Evolutionary conservation across 2,888 invertebrate genomes (phyloP).

Genomic region (Odontocolon sp.): DNA sequence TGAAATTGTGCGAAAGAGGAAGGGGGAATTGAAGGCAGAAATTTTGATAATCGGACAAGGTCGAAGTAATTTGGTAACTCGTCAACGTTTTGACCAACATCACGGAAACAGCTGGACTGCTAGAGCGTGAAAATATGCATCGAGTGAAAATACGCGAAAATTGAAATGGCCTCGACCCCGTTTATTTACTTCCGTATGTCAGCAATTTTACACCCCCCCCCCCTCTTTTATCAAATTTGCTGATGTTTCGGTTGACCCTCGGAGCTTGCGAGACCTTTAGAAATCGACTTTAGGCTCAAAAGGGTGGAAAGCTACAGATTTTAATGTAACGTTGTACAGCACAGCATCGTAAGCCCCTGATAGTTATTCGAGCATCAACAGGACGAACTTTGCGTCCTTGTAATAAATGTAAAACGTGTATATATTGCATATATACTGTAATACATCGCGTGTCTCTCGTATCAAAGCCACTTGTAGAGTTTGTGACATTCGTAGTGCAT

Average conservation of each 20-base stretch:
- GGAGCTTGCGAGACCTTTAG: slow-evolving; percentile 7
- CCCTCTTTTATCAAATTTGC: background rate
- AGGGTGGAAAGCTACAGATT: slow-evolving; percentile 55
- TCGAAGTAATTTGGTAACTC: slow-evolving; percentile 46
- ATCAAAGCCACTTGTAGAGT: background rate
- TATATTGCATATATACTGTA: background rate
- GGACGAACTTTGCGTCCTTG: background rate
- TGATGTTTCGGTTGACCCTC: background rate
- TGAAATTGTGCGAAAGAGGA: too few relatives aligned
- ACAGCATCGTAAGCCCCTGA: slow-evolving; percentile 24
- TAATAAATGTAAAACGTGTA: background rate
- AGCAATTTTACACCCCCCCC: background rate
- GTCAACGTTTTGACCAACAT: background rate
- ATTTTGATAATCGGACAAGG: slow-evolving; percentile 39
- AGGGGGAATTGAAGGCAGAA: background rate
- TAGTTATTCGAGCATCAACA: background rate
- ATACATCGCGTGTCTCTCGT: background rate
- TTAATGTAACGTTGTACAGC: slow-evolving; percentile 50
- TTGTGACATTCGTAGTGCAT: background rate
- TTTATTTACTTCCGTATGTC: background rate
- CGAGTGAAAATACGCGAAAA: background rate
- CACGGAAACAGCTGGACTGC: background rate
- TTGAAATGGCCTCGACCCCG: background rate
- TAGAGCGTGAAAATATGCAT: background rate
- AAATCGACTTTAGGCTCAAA: slow-evolving; percentile 8